Evolutionary conservation across 2,113 vertebrate species (phyloP).

Genomic region (Turdus rufiventris): DNA sequence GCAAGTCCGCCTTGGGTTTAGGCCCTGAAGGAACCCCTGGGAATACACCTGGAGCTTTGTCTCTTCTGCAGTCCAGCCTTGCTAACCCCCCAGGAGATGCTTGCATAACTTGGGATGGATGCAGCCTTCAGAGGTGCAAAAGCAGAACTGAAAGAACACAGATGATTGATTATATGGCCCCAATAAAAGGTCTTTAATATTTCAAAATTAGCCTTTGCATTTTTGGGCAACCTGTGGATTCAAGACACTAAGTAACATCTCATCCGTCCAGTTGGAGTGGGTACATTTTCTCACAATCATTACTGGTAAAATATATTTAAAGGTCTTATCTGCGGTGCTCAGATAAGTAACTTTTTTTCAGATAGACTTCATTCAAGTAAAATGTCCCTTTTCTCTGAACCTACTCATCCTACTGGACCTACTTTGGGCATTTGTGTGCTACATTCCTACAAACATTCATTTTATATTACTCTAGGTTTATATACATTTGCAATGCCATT

Average conservation of each 20-base stretch:
- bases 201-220: not conserved
- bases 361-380: not conserved
- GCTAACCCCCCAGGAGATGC: rapidly evolving
- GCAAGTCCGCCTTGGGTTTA: not conserved
- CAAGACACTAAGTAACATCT: not conserved
- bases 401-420: not conserved
- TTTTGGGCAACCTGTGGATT: not conserved
- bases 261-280: not conserved
- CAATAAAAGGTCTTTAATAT: not conserved
- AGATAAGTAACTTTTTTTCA: not conserved
- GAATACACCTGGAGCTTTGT: not conserved
- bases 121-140: not conserved
- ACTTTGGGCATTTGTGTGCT: not conserved
- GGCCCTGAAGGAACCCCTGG: not conserved
- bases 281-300: not conserved
- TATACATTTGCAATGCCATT: not conserved
- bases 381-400: not conserved
- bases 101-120: rapidly evolving
- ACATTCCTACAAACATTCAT: not conserved
- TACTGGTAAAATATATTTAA: not conserved
- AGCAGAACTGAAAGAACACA: not conserved
- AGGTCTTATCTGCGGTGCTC: not conserved
- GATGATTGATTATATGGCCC: not conserved
- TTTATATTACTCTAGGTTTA: not conserved
- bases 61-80: not conserved